Evolutionary conservation across 2,888 invertebrate species (phyloP).

Genomic region (Lasioglossum oenotherae): DNA sequence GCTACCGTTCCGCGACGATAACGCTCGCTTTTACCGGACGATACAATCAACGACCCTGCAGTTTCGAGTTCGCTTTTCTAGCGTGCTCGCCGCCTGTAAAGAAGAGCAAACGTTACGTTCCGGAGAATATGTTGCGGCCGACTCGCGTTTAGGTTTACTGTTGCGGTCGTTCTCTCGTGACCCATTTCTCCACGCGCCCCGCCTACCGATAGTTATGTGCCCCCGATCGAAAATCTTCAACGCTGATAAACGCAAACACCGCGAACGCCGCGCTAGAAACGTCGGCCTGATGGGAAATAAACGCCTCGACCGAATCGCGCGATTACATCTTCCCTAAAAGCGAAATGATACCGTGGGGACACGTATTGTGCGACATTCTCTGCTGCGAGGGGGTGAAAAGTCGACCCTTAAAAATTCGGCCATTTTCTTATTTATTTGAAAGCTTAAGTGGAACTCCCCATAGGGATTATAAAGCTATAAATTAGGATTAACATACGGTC

Average conservation of each 20-base stretch:
- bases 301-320: background rate
- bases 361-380: no score
- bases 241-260: background rate
- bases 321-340: background rate
- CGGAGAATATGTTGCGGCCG: conserved; percentile 8
- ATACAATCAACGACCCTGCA: background rate
- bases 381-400: no score
- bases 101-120: conserved; percentile 26
- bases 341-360: no score
- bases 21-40: conserved; percentile 42
- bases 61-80: conserved; percentile 31
- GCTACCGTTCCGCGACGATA: conserved; percentile 48
- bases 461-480: no score
- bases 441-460: no score
- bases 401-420: no score
- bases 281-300: background rate
- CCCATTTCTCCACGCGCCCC: background rate
- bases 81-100: conserved; percentile 3
- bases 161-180: conserved; percentile 8
- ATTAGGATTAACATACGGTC: no score
- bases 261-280: background rate
- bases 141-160: background rate
- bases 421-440: no score
- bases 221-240: background rate
- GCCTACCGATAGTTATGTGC: background rate